Conservation (phyloP, 2,797 vertebrate species). For the Coluber constrictor region DNA sequence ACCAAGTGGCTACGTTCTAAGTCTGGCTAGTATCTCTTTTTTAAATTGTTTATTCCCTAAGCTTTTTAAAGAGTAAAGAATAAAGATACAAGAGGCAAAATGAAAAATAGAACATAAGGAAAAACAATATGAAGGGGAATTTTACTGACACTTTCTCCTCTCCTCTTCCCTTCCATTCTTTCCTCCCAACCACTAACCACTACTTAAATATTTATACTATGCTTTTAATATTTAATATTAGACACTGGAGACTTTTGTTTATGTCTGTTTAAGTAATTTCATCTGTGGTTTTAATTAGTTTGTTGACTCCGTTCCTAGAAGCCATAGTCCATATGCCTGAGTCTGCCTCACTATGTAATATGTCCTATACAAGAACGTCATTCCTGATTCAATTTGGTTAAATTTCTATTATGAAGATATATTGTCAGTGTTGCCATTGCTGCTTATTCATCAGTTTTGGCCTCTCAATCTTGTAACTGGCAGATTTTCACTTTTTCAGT, state of each 20-base stretch:
- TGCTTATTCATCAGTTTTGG: background rate
- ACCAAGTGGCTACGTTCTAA: background rate
- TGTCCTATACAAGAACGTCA: background rate
- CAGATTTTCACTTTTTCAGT: background rate
- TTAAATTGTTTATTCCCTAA: background rate
- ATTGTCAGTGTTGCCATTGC: background rate
- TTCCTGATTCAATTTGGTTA: background rate
- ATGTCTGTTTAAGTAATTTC: background rate
- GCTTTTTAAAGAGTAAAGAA: background rate
- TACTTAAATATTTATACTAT: background rate
- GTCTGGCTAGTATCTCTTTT: background rate
- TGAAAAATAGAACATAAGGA: background rate
- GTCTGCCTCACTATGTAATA: background rate
- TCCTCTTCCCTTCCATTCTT: background rate
- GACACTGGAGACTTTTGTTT: background rate
- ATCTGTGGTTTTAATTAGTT: background rate
- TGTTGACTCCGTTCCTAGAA: background rate
- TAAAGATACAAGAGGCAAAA: background rate
- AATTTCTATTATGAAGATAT: background rate
- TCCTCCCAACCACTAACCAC: background rate
- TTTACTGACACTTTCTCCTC: background rate
- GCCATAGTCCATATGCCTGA: background rate
- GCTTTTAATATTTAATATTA: background rate
- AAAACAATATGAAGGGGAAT: background rate
- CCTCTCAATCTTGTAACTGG: background rate